Percentiles rank a stretch among this genome's conserved stretches.
phyloP scores from a whole-genome alignment of 2,113 vertebrate species.

The Hippolais icterina region DNA sequence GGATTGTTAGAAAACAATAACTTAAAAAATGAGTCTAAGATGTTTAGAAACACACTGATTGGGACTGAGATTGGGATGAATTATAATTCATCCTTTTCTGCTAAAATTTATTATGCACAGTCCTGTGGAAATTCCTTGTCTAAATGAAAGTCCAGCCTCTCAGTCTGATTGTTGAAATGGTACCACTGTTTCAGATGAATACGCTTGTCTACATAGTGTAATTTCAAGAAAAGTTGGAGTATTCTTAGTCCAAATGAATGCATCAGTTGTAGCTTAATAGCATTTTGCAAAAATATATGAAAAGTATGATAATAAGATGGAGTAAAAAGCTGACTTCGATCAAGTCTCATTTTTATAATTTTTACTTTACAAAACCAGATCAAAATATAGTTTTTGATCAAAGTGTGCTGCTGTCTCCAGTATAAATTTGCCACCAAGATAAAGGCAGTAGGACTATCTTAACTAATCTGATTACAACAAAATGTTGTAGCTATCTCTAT shows the following conservation, averaged over 20 bases:
- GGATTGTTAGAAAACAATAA: background rate
- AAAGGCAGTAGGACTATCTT: background rate
- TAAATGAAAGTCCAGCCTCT: background rate
- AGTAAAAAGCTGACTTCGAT: background rate
- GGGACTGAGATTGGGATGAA: background rate
- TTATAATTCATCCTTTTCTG: background rate
- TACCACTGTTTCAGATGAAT: background rate
- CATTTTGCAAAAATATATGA: background rate
- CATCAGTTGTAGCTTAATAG: background rate
- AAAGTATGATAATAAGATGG: background rate
- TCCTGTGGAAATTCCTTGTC: background rate
- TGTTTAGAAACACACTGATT: background rate
- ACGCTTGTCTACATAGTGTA: fast-evolving
- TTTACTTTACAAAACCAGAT: background rate
- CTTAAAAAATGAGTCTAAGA: background rate
- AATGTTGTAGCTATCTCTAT: background rate
- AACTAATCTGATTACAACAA: background rate
- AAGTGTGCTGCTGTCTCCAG: background rate
- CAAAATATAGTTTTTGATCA: background rate
- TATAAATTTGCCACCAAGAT: background rate
- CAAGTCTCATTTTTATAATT: background rate
- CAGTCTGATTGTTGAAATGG: background rate
- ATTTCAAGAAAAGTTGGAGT: background rate
- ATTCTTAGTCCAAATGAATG: background rate
- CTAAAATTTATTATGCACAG: background rate